These are phyloP conservation scores for Suillia variegata DNA, from an alignment of 2,888 invertebrate species.

Conservation along the genomic window DNA sequence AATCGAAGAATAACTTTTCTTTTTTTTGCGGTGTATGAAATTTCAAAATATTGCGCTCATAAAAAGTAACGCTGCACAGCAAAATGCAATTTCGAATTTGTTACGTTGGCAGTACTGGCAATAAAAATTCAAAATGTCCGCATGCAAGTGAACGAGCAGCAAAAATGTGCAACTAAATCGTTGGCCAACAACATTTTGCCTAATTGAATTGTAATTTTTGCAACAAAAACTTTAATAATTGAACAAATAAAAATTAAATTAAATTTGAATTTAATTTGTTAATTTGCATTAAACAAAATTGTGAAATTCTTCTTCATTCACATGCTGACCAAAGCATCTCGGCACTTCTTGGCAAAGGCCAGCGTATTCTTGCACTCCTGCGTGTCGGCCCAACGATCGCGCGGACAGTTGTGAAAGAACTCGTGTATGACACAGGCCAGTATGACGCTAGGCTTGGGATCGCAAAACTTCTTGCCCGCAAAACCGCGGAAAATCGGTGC, in stretches of 20 bases:
- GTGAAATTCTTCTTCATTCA: constrained; percentile 12
- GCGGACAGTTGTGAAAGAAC: constrained; percentile 48
- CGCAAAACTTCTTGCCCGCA: constrained; percentile 25
- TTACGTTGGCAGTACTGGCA: background rate
- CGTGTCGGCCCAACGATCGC: constrained; percentile 40
- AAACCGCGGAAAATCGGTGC: constrained; percentile 29
- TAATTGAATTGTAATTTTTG: no score
- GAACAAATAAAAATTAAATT: no score
- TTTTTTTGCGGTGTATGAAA: no score
- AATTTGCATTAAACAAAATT: no score
- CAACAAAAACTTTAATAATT: no score
- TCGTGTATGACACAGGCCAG: constrained; percentile 41
- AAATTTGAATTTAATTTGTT: no score
- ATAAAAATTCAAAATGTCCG: background rate
- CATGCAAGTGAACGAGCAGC: no score
- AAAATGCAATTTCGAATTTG: constrained; percentile 5
- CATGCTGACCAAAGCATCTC: constrained; percentile 45
- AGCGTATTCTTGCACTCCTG: constrained; percentile 41
- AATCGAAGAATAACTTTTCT: no score
- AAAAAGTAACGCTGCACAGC: background rate
- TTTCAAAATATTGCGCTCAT: background rate
- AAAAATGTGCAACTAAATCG: no score
- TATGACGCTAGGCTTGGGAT: constrained; percentile 40
- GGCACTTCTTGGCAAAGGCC: constrained; percentile 42
- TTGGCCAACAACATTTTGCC: no score